A percentile compares a stretch with the other conserved stretches of the same genome.
phyloP scores from a whole-genome alignment of 64 coral and sea anemone species.

The Actinia equina region DNA sequence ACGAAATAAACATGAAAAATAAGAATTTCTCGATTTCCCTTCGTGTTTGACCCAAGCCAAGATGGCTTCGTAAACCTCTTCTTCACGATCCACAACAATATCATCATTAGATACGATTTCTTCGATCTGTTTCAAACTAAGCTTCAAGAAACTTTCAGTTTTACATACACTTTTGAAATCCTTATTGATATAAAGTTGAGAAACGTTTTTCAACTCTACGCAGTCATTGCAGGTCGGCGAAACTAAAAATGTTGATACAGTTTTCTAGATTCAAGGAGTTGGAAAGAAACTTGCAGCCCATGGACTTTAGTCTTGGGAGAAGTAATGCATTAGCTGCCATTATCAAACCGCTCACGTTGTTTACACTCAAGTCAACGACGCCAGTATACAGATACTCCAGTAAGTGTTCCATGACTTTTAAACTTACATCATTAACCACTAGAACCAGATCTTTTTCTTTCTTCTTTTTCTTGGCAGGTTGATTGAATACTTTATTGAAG shows the following conservation, averaged over 20 bases:
- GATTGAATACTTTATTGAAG: conserved; percentile 13
- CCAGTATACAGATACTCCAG: conserved; percentile 16
- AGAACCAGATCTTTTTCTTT: neutral
- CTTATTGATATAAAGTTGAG: conserved; percentile 11
- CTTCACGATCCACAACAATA: conserved; percentile 25
- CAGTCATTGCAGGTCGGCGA: conserved; percentile 11
- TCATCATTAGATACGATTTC: conserved; percentile 38
- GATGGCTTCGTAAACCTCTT: conserved; percentile 35
- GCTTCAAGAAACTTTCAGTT: neutral
- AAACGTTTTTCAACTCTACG: neutral
- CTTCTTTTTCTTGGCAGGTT: neutral
- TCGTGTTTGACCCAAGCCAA: conserved; percentile 17
- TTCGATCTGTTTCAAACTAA: conserved; percentile 2
- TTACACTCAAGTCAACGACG: neutral
- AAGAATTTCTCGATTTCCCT: conserved; percentile 12
- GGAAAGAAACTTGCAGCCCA: conserved; percentile 20
- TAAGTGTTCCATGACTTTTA: conserved; percentile 1
- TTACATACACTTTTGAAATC: conserved; percentile 3
- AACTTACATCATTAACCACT: neutral
- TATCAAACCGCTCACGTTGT: neutral
- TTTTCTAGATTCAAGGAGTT: neutral
- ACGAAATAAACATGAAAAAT: conserved; percentile 16
- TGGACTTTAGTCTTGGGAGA: conserved; percentile 17
- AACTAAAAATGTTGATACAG: conserved; percentile 8
- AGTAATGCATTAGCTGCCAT: conserved; percentile 12